Percentiles rank a stretch among this genome's conserved stretches.
phyloP scores from a whole-genome alignment of 2,797 vertebrate genomes.

The Anniella stebbinsi region DNA sequence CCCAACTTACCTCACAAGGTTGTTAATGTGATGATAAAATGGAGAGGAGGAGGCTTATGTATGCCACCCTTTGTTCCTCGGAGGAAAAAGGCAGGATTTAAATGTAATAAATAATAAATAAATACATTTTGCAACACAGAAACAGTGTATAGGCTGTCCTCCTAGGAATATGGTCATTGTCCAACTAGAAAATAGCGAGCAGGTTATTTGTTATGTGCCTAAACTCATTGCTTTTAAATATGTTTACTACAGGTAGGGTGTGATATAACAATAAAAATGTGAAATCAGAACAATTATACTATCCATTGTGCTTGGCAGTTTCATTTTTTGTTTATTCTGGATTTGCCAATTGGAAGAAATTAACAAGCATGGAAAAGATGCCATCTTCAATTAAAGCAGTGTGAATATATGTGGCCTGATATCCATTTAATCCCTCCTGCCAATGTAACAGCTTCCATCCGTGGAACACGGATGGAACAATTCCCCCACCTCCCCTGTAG shows the following conservation, averaged over 20 bases:
- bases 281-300: not conserved
- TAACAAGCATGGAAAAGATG: not conserved
- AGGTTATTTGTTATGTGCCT: not conserved
- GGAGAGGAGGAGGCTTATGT: too few species aligned
- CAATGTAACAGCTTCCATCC: not conserved
- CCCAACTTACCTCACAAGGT: too few species aligned
- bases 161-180: not conserved
- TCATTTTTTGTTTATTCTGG: not conserved
- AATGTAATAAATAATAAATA: too few species aligned
- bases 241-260: not conserved
- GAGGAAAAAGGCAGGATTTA: too few species aligned
- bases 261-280: not conserved
- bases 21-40: too few species aligned
- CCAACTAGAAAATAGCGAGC: not conserved
- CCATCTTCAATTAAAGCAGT: not conserved
- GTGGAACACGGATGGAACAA: too few species aligned
- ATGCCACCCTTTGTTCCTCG: too few species aligned
- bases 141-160: not conserved
- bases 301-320: not conserved
- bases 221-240: not conserved
- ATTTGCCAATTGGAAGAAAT: not conserved
- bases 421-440: not conserved
- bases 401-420: not conserved
- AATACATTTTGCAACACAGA: not conserved
- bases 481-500: not conserved